Percentiles rank a stretch among this genome's conserved stretches.
Evolutionary conservation across 30 jellyfish, hydroid and myxozoan species (phyloP).

Genomic region (Hydractinia symbiolongicarpus): DNA sequence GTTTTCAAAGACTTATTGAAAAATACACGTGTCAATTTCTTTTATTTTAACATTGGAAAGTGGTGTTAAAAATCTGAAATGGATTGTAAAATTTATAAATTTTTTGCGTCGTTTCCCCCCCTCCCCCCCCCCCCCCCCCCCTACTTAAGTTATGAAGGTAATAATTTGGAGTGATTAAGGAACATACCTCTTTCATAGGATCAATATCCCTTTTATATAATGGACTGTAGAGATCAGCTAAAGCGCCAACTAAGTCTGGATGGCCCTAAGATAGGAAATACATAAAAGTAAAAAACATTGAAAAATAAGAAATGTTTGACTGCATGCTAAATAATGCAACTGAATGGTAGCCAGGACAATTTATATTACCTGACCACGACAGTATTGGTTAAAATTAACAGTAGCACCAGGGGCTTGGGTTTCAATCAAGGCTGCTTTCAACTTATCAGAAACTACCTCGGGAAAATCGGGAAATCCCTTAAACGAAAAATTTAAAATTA

Average conservation of each 20-base stretch:
- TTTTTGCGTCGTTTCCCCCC: no score
- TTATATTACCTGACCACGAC: slow-evolving; percentile 67
- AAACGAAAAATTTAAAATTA: background rate
- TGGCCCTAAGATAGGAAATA: slow-evolving; percentile 62
- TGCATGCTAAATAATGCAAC: background rate
- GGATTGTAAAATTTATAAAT: no score
- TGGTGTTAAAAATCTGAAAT: no score
- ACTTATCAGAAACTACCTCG: slow-evolving; percentile 44
- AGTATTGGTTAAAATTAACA: slow-evolving; percentile 62
- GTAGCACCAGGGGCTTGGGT: slow-evolving; percentile 73
- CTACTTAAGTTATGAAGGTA: no score
- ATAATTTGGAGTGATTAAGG: background rate
- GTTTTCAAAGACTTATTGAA: no score
- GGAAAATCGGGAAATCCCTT: slow-evolving; percentile 93
- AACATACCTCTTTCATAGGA: slow-evolving; percentile 78
- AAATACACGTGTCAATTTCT: no score
- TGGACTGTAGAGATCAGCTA: slow-evolving; percentile 75
- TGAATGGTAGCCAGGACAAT: background rate
- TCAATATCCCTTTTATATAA: slow-evolving; percentile 48
- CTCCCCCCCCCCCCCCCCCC: no score
- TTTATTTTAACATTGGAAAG: no score
- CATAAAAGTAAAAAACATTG: background rate
- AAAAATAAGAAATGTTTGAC: background rate
- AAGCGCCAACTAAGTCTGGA: slow-evolving; percentile 70
- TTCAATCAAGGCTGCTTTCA: slow-evolving; percentile 41